Evolutionary conservation across 1,140 invertebrate species (phyloP).

Genomic region (Himalopsyche phryganea): DNA sequence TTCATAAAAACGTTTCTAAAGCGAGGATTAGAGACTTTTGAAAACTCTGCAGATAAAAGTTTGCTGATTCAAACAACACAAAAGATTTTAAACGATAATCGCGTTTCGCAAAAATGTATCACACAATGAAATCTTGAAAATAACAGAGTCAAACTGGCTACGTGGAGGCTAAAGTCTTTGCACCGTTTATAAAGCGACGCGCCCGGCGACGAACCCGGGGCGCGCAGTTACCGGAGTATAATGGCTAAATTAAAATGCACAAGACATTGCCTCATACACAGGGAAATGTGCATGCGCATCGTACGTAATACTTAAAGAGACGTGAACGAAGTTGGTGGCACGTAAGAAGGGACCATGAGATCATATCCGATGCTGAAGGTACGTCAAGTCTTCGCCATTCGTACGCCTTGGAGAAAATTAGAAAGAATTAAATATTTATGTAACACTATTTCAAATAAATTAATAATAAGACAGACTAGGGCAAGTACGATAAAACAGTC

Average conservation of each 20-base stretch:
- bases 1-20: no score
- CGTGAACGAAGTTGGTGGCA: slow-evolving; percentile 17
- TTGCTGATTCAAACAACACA: no score
- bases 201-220: slow-evolving; percentile 1
- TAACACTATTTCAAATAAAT: no score
- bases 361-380: no score
- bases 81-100: no score
- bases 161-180: neutral
- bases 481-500: no score
- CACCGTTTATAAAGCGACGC: neutral
- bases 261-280: slow-evolving; percentile 23
- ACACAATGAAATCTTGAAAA: slow-evolving; percentile 16
- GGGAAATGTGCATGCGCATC: slow-evolving; percentile 24
- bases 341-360: slow-evolving; percentile 7
- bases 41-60: no score
- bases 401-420: no score
- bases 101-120: neutral
- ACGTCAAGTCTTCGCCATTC: no score
- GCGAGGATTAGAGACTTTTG: no score
- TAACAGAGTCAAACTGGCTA: slow-evolving; percentile 10
- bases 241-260: slow-evolving; percentile 32
- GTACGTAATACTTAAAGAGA: slow-evolving; percentile 26
- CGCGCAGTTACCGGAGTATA: slow-evolving; percentile 14
- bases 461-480: no score
- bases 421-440: no score